phyloP scores from a whole-genome alignment of 2,797 vertebrate genomes.

The Triplophysa bombifrons region DNA sequence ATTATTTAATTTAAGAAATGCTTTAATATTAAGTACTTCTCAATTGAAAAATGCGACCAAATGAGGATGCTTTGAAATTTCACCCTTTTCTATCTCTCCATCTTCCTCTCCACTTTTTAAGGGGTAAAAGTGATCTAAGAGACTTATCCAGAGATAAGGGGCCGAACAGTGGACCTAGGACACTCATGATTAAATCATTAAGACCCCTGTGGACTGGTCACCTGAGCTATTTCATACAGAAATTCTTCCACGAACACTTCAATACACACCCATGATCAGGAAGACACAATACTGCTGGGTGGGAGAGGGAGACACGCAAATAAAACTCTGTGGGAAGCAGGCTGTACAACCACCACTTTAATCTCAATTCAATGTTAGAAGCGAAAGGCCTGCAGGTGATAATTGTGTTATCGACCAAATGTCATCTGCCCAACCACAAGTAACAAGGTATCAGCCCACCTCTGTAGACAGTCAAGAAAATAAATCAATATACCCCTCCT shows the following conservation, averaged over 20 bases:
- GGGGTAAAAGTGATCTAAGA: background rate
- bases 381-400: constrained; percentile 28
- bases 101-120: background rate
- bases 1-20: too few relatives aligned
- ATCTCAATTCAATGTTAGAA: constrained; percentile 37
- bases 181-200: background rate
- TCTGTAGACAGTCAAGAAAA: constrained; percentile 7
- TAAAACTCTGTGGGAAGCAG: constrained; percentile 31
- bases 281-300: constrained; percentile 8
- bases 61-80: too few relatives aligned
- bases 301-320: constrained; percentile 15
- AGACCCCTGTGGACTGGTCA: constrained; percentile 19
- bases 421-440: constrained; percentile 25
- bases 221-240: constrained; percentile 4
- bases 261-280: constrained; percentile 11
- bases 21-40: too few relatives aligned
- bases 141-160: constrained; percentile 1
- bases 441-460: constrained; percentile 10
- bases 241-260: constrained; percentile 13
- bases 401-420: constrained; percentile 37
- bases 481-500: constrained; percentile 22
- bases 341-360: constrained; percentile 39
- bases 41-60: too few relatives aligned
- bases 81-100: background rate
- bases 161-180: background rate